A percentile compares a stretch with the other conserved stretches of the same genome.
These are phyloP conservation scores for Poeciliopsis occidentalis DNA, from an alignment of 2,113 vertebrate genomes.

Conservation along the genomic window DNA sequence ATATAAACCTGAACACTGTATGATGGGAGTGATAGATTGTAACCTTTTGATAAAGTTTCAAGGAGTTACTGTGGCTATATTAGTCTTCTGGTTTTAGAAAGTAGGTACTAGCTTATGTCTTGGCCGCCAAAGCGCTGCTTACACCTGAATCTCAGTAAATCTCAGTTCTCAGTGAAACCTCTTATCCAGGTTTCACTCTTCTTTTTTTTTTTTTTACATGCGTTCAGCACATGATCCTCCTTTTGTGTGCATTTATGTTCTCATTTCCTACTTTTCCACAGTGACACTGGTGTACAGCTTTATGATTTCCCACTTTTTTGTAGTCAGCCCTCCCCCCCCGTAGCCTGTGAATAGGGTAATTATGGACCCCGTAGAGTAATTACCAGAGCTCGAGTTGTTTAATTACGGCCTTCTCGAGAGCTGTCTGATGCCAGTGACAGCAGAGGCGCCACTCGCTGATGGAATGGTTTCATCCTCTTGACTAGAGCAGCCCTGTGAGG, in stretches of 20 bases:
- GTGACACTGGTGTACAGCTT: conserved; percentile 35
- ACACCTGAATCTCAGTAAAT: neutral
- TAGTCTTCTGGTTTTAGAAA: neutral
- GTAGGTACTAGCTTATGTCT: neutral
- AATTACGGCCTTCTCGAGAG: too few species aligned
- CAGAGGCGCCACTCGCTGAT: too few species aligned
- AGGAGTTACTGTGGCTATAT: conserved; percentile 35
- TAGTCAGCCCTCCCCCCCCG: conserved; percentile 57
- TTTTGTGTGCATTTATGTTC: conserved; percentile 31
- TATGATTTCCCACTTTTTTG: conserved; percentile 46
- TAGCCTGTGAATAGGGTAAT: too few species aligned
- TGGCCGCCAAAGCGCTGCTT: conserved; percentile 3
- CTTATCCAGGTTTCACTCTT: conserved; percentile 11
- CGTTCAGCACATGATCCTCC: conserved; percentile 1
- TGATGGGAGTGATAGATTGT: conserved; percentile 43
- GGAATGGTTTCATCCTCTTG: too few species aligned
- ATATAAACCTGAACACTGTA: conserved; percentile 46
- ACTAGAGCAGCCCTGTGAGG: too few species aligned
- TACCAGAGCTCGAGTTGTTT: too few species aligned
- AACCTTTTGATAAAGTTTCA: conserved; percentile 63
- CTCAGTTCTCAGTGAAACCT: conserved; percentile 18
- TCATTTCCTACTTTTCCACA: conserved; percentile 50
- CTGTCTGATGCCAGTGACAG: too few species aligned
- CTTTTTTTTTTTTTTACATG: neutral
- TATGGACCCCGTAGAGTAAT: too few species aligned